A percentile compares a stretch with the other conserved stretches of the same genome.
phyloP scores from a whole-genome alignment of 2,888 invertebrate genomes.

The Allygus modestus region DNA sequence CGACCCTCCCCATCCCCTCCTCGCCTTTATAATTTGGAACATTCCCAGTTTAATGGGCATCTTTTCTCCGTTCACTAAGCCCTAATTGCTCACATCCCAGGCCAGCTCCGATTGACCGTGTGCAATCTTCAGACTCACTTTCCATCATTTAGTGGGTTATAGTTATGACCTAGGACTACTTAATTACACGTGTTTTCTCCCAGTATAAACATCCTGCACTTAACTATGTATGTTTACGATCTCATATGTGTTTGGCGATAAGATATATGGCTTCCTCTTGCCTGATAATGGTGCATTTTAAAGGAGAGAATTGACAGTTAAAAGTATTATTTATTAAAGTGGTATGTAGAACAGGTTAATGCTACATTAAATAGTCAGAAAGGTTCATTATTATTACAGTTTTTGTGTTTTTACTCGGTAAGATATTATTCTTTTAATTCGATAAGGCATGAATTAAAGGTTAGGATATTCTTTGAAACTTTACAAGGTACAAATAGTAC shows the following conservation, averaged over 20 bases:
- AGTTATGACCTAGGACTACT: constrained; percentile 28
- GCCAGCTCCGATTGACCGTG: constrained; percentile 33
- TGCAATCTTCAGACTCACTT: constrained; percentile 32
- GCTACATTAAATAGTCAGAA: too few species aligned
- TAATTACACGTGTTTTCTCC: constrained; percentile 22
- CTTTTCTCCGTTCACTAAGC: constrained; percentile 34
- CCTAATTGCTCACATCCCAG: constrained; percentile 31
- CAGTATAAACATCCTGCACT: constrained; percentile 31
- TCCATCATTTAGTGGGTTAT: not conserved
- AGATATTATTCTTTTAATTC: too few species aligned
- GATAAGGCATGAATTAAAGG: too few species aligned
- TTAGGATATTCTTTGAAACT: too few species aligned
- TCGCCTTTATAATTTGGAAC: constrained; percentile 28
- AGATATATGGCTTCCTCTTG: not conserved
- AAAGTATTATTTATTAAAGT: too few species aligned
- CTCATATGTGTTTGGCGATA: not conserved
- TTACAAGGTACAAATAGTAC: too few species aligned
- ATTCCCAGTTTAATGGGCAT: constrained; percentile 24
- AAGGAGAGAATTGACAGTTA: too few species aligned
- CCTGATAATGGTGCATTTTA: too few species aligned
- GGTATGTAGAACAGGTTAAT: too few species aligned
- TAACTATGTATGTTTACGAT: not conserved
- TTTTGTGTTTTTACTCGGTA: too few species aligned
- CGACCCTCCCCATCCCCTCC: not conserved
- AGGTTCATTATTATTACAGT: too few species aligned